These are phyloP conservation scores for Lepus americanus DNA, from an alignment of 2,113 vertebrate genomes.

Conservation along the genomic window DNA sequence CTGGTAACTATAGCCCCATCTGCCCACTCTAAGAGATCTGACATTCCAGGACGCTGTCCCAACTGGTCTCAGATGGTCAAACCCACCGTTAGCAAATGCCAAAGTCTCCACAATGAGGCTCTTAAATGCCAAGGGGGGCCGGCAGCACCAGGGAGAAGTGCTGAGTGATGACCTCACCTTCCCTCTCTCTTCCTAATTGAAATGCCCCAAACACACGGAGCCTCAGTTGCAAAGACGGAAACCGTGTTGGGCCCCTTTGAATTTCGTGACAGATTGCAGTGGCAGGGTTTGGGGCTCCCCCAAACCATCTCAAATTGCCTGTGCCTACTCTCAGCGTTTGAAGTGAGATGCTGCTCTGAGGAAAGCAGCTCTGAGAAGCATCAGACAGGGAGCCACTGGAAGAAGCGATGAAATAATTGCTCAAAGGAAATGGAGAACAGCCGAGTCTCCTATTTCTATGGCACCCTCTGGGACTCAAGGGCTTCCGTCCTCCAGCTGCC, in stretches of 20 bases:
- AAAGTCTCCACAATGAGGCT: neutral
- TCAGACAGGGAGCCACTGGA: neutral
- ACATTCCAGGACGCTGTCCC: neutral
- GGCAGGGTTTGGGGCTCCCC: neutral
- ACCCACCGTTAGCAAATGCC: neutral
- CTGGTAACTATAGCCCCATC: neutral
- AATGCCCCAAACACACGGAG: neutral
- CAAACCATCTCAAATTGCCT: neutral
- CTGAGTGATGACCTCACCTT: neutral
- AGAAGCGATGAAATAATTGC: neutral
- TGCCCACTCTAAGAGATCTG: neutral
- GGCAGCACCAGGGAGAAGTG: neutral
- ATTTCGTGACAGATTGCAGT: neutral
- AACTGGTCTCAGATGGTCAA: constrained; percentile 32
- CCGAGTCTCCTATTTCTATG: neutral
- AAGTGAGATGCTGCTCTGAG: neutral
- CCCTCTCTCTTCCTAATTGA: neutral
- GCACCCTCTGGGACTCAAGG: neutral
- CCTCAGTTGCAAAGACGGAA: neutral
- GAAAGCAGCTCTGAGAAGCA: neutral
- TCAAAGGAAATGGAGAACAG: neutral
- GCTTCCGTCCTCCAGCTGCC: neutral
- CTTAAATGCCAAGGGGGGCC: neutral
- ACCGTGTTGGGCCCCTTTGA: neutral
- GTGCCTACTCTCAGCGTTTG: neutral